Conservation (phyloP, 2,113 vertebrate genomes). For the Gambusia affinis region DNA sequence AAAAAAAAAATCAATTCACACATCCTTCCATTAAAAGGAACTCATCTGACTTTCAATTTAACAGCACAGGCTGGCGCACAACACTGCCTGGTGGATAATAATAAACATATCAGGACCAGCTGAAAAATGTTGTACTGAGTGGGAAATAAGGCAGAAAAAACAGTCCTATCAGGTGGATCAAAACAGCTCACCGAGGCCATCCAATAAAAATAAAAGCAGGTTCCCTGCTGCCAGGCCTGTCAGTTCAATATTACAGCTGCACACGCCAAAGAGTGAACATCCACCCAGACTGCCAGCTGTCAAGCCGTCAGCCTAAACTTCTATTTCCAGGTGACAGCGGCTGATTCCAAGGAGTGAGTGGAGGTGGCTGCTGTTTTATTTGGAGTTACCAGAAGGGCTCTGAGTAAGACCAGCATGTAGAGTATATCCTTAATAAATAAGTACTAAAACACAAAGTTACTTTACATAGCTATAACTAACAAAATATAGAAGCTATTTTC, state of each 20-base stretch:
- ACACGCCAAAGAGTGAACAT: slow-evolving; percentile 37
- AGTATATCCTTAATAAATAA: not conserved
- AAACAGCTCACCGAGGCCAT: slow-evolving; percentile 17
- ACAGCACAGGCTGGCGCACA: not conserved
- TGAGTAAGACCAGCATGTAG: not conserved
- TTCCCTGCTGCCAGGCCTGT: slow-evolving; percentile 40
- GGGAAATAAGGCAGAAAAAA: not conserved
- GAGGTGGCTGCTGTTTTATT: not conserved
- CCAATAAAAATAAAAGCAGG: slow-evolving; percentile 7
- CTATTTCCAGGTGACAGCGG: slow-evolving; percentile 61
- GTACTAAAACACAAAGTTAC: too few relatives aligned
- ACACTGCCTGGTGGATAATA: too few relatives aligned
- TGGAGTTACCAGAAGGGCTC: not conserved
- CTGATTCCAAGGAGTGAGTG: slow-evolving; percentile 33
- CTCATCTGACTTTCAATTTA: not conserved
- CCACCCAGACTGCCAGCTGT: slow-evolving; percentile 48
- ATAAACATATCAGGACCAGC: not conserved
- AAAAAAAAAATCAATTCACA: too few relatives aligned
- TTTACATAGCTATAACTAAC: too few relatives aligned
- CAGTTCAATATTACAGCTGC: slow-evolving; percentile 35
- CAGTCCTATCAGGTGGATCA: slow-evolving; percentile 12
- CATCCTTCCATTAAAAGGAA: not conserved
- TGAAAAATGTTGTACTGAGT: not conserved
- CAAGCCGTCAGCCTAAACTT: slow-evolving; percentile 60
- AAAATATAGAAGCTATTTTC: too few relatives aligned